These are phyloP conservation scores for Drosophila aldrichi DNA, from an alignment of 2,888 invertebrate genomes.

Conservation along the genomic window DNA sequence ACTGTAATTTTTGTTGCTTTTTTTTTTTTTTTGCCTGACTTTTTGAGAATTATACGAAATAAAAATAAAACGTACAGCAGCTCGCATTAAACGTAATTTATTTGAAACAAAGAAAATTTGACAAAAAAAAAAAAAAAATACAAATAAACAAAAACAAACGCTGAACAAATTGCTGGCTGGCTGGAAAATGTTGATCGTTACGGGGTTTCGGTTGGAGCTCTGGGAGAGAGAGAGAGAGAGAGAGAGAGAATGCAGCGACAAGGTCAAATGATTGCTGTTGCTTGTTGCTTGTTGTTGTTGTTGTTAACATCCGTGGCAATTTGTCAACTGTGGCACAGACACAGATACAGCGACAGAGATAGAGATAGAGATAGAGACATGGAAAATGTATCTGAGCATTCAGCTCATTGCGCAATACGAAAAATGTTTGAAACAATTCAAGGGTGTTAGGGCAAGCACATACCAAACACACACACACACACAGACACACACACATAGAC, in stretches of 20 bases:
- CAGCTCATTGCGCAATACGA: constrained; percentile 53
- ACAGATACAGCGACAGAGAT: neutral
- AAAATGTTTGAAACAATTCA: constrained; percentile 37
- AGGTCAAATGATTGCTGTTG: constrained; percentile 54
- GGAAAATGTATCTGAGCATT: constrained; percentile 35
- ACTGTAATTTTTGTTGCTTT: constrained; percentile 47
- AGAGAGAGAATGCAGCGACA: constrained; percentile 59
- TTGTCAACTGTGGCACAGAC: constrained; percentile 60
- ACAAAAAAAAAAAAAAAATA: constrained; percentile 39
- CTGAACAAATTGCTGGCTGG: constrained; percentile 59
- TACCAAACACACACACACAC: constrained; percentile 2
- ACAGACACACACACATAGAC: neutral
- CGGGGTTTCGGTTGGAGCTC: constrained; percentile 26
- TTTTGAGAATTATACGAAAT: constrained; percentile 18
- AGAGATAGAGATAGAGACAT: constrained; percentile 3
- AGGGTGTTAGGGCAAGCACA: constrained; percentile 20
- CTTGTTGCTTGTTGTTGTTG: constrained; percentile 20
- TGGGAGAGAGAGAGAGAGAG: constrained; percentile 47
- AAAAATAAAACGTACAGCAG: constrained; percentile 13
- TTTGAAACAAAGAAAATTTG: constrained; percentile 72
- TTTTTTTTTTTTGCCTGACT: constrained; percentile 1
- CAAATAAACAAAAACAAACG: neutral
- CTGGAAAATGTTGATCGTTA: constrained; percentile 65
- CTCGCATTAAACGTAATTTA: constrained; percentile 64
- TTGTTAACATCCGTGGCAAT: constrained; percentile 53